Evolutionary conservation across 1,140 invertebrate genomes (phyloP).

Genomic region (Pollicipes pollicipes): DNA sequence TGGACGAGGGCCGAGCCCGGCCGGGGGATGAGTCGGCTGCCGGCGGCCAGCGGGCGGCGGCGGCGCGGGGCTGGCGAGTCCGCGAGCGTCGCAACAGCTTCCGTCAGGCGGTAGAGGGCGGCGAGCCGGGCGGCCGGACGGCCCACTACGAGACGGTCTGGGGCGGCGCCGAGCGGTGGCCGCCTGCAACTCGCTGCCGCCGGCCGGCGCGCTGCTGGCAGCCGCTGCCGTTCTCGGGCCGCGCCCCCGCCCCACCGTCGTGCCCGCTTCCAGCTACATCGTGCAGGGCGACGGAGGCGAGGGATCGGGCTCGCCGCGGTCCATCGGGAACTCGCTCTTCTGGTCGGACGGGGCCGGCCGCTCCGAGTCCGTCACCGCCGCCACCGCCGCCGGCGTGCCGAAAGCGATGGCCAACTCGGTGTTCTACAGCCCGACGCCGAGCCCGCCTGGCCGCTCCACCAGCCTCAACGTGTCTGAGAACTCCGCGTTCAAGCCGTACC

Average conservation of each 20-base stretch:
- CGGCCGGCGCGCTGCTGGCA: neutral
- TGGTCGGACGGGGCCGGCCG: neutral
- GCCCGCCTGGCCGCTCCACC: neutral
- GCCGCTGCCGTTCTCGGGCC: too few relatives aligned
- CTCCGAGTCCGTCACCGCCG: too few relatives aligned
- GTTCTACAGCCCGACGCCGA: neutral
- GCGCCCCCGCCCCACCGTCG: neutral
- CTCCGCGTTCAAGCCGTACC: neutral
- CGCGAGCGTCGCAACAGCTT: constrained; percentile 29
- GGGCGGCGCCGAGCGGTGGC: too few relatives aligned
- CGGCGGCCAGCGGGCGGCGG: too few relatives aligned
- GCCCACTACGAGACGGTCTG: neutral
- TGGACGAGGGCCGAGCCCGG: too few relatives aligned
- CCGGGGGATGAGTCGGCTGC: constrained; percentile 4
- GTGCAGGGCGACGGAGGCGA: neutral
- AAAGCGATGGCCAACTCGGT: neutral
- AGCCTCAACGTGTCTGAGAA: neutral
- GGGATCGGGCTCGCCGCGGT: neutral
- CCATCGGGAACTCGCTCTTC: neutral
- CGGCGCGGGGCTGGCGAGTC: constrained; percentile 21
- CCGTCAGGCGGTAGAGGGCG: constrained; percentile 25
- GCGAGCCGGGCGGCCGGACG: neutral
- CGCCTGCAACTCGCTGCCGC: too few relatives aligned
- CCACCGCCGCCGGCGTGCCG: too few relatives aligned
- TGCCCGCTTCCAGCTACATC: neutral